Evolutionary conservation across 2,888 invertebrate genomes (phyloP).

Genomic region (Pristionchus arcanus): DNA sequence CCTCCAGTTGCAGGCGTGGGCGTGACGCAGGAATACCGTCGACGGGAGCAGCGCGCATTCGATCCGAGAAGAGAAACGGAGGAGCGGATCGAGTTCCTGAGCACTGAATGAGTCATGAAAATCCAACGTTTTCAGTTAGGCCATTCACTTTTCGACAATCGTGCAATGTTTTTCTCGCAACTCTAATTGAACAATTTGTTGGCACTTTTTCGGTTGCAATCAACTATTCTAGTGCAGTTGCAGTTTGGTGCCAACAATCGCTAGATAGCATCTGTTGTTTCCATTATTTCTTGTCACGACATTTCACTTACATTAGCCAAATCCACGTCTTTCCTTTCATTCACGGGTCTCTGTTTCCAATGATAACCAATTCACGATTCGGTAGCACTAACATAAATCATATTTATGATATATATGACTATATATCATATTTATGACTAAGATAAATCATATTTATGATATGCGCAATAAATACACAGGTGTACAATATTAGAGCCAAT

Average conservation of each 20-base stretch:
- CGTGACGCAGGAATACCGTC: constrained; percentile 48
- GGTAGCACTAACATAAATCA: background rate
- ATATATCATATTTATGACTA: too few relatives aligned
- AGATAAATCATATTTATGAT: too few relatives aligned
- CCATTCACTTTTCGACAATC: too few relatives aligned
- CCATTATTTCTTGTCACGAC: too few relatives aligned
- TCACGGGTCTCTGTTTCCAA: background rate
- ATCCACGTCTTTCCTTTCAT: constrained; percentile 23
- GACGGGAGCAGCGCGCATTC: constrained; percentile 63
- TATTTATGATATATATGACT: constrained; percentile 19
- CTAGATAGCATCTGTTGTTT: background rate
- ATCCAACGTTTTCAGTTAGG: too few relatives aligned
- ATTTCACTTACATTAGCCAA: background rate
- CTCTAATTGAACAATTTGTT: too few relatives aligned
- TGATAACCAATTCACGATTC: background rate
- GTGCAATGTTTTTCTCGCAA: too few relatives aligned
- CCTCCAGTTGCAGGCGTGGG: background rate
- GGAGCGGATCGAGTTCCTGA: constrained; percentile 65
- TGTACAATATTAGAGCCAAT: background rate
- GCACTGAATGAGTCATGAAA: constrained; percentile 44
- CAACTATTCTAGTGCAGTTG: too few relatives aligned
- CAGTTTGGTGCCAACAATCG: too few relatives aligned
- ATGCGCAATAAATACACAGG: constrained; percentile 19
- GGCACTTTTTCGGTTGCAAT: too few relatives aligned
- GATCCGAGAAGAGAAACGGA: constrained; percentile 64